Percentiles rank a stretch among this genome's conserved stretches.
Conservation (phyloP, 2,113 vertebrate genomes). For the Psittacara wagleri region DNA sequence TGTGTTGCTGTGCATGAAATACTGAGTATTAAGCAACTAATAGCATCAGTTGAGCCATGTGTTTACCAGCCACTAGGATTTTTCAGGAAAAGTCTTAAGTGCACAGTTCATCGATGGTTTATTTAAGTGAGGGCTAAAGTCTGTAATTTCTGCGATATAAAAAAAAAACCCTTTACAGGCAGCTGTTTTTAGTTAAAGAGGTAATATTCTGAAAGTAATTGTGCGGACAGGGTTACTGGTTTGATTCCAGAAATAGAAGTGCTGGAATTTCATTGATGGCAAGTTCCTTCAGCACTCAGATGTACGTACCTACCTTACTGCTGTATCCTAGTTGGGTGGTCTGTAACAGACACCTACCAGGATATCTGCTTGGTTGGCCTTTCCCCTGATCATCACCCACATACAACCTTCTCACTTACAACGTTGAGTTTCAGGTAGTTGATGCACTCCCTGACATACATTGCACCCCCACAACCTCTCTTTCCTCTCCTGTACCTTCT, state of each 20-base stretch:
- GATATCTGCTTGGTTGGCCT: not conserved
- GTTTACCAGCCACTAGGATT: slow-evolving; percentile 49
- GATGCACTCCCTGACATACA: not conserved
- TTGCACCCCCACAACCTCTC: not conserved
- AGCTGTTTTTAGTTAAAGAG: not conserved
- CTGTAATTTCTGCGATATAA: not conserved
- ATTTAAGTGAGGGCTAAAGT: not conserved
- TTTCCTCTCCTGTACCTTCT: not conserved
- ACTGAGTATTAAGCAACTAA: slow-evolving; percentile 39
- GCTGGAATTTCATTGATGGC: not conserved
- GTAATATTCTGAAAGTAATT: not conserved
- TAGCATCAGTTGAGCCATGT: slow-evolving; percentile 38
- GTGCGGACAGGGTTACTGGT: not conserved
- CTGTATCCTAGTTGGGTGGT: not conserved
- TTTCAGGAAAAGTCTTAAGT: not conserved
- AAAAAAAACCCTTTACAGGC: not conserved
- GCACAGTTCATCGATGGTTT: not conserved
- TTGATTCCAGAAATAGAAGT: not conserved
- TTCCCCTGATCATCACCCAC: not conserved
- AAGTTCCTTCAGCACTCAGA: not conserved
- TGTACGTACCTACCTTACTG: not conserved
- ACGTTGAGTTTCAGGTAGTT: not conserved
- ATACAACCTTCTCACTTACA: not conserved
- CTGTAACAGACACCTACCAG: not conserved
- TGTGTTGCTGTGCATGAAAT: slow-evolving; percentile 65